A percentile compares a stretch with the other conserved stretches of the same genome.
Conservation (phyloP, 1,140 invertebrate species). For the Stegodyphus dumicola region DNA sequence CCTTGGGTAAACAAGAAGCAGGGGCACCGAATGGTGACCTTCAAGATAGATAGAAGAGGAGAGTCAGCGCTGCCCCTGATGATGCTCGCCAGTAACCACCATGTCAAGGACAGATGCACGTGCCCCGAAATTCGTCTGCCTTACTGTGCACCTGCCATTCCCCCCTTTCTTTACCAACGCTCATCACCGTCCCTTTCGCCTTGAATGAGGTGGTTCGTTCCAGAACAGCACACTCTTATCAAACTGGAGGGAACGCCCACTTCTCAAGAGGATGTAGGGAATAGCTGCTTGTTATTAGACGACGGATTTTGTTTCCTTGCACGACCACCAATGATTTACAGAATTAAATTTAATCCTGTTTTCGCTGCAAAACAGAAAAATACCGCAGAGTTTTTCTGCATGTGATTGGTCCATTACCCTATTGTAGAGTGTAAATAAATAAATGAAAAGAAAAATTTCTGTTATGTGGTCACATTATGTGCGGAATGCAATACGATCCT, state of each 20-base stretch:
- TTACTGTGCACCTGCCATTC: constrained; percentile 12
- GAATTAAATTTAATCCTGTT: no score
- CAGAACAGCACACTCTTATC: neutral
- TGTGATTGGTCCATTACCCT: no score
- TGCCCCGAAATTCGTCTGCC: constrained; percentile 21
- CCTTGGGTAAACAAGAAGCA: constrained; percentile 28
- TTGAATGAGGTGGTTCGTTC: constrained; percentile 8
- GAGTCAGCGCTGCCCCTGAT: no score
- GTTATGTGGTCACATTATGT: no score
- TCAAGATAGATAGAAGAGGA: neutral
- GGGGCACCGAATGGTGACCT: constrained; percentile 13
- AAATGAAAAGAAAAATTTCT: no score
- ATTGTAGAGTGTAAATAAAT: no score
- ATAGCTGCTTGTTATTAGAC: no score
- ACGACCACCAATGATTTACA: no score
- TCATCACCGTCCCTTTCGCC: neutral
- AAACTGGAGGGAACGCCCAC: constrained; percentile 7
- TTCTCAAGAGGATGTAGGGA: neutral
- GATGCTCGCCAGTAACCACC: neutral
- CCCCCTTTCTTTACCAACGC: neutral
- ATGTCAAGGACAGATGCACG: constrained; percentile 2
- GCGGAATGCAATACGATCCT: no score
- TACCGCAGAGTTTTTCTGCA: no score
- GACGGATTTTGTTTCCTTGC: no score
- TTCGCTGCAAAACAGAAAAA: no score